These are phyloP conservation scores for Synanthedon tipuliformis DNA, from an alignment of 2,888 invertebrate species.

Conservation along the genomic window DNA sequence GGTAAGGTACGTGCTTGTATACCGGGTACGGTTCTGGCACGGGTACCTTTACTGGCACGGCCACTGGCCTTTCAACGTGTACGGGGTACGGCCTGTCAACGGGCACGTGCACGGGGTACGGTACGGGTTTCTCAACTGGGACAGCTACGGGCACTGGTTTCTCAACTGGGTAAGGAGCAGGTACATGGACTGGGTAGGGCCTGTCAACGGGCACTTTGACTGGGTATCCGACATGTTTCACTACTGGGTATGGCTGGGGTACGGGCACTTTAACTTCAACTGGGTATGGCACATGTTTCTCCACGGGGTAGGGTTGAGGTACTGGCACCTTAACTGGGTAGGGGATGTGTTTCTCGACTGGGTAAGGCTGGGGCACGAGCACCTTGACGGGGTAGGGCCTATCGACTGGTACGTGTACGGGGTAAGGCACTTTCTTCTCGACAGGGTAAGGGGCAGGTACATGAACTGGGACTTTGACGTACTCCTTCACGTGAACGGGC, in stretches of 20 bases:
- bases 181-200: slow-evolving; percentile 77
- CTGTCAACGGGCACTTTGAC: slow-evolving; percentile 78
- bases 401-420: slow-evolving; percentile 78
- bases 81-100: slow-evolving; percentile 74
- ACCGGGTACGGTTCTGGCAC: slow-evolving; percentile 73
- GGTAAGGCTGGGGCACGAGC: slow-evolving; percentile 82
- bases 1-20: slow-evolving; percentile 73
- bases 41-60: slow-evolving; percentile 69
- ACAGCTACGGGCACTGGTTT: slow-evolving; percentile 72
- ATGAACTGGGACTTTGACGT: slow-evolving; percentile 82
- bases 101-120: slow-evolving; percentile 73
- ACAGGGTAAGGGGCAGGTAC: slow-evolving; percentile 83
- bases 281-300: slow-evolving; percentile 79
- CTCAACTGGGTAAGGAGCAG: slow-evolving; percentile 71
- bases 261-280: slow-evolving; percentile 81
- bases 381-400: slow-evolving; percentile 85
- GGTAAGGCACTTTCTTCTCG: slow-evolving; percentile 80
- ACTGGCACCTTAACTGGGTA: slow-evolving; percentile 81
- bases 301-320: slow-evolving; percentile 82
- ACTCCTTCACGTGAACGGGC: slow-evolving; percentile 81
- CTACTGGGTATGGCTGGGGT: slow-evolving; percentile 79
- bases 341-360: slow-evolving; percentile 81
- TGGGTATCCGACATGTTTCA: slow-evolving; percentile 73
- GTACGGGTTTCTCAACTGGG: slow-evolving; percentile 74
- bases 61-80: slow-evolving; percentile 59